phyloP scores from a whole-genome alignment of 2,888 invertebrate genomes.

The Corbicula japonica region DNA sequence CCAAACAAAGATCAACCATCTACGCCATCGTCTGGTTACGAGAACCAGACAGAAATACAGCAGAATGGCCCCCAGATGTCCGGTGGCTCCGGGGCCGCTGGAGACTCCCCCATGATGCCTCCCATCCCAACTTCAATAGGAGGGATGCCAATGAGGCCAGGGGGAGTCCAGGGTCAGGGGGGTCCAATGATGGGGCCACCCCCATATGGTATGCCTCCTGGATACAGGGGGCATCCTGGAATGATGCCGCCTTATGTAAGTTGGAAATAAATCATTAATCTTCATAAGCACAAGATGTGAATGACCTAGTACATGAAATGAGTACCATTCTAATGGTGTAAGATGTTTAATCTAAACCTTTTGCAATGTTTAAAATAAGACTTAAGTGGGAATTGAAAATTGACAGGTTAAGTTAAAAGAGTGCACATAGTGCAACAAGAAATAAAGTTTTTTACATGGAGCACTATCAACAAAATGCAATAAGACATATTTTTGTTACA shows the following conservation, averaged over 20 bases:
- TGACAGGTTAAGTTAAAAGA: too few species aligned
- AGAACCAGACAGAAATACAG: constrained; percentile 82
- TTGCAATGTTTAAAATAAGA: too few species aligned
- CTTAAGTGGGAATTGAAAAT: too few species aligned
- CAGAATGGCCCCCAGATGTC: constrained; percentile 85
- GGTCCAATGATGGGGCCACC: constrained; percentile 74
- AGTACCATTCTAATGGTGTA: too few species aligned
- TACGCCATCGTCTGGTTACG: constrained; percentile 79
- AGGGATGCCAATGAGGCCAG: constrained; percentile 76
- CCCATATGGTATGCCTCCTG: constrained; percentile 83
- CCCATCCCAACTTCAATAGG: constrained; percentile 71
- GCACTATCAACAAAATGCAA: too few species aligned
- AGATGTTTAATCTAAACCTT: too few species aligned
- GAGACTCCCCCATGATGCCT: constrained; percentile 50
- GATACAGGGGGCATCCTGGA: constrained; percentile 85
- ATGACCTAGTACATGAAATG: too few species aligned
- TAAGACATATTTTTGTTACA: too few species aligned
- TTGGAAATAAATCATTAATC: too few species aligned
- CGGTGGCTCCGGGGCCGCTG: constrained; percentile 68
- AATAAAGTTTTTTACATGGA: too few species aligned
- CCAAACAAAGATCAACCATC: constrained; percentile 81
- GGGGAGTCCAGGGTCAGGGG: constrained; percentile 75
- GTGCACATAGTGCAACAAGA: too few species aligned
- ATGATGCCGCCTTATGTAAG: constrained; percentile 86
- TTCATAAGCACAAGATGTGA: too few species aligned